phyloP scores from a whole-genome alignment of 2,888 invertebrate genomes.

The Pyrrhosoma nymphula region DNA sequence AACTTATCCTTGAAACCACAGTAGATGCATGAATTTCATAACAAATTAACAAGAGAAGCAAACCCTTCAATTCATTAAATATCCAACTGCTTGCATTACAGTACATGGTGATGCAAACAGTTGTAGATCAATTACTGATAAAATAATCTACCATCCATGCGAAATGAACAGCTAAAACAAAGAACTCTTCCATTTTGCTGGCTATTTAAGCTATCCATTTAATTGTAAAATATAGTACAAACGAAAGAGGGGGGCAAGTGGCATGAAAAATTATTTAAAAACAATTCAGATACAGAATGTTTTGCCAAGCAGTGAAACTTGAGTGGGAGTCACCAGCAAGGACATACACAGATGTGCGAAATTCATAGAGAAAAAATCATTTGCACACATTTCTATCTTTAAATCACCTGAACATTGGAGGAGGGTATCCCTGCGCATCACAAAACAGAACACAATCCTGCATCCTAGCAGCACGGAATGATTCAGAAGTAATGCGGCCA shows the following conservation, averaged over 20 bases:
- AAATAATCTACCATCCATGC: too few relatives aligned
- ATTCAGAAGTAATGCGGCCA: constrained; percentile 37
- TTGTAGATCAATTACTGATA: neutral
- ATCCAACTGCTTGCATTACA: neutral
- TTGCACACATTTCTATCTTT: neutral
- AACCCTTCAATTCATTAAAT: neutral
- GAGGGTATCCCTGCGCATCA: constrained; percentile 81
- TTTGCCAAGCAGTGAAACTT: too few relatives aligned
- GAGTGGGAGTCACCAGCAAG: too few relatives aligned
- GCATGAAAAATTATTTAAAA: too few relatives aligned
- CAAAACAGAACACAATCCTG: constrained; percentile 77
- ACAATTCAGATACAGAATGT: too few relatives aligned
- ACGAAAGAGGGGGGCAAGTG: too few relatives aligned
- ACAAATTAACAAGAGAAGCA: neutral
- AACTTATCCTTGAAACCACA: neutral
- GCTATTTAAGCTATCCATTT: too few relatives aligned
- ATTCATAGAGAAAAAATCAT: neutral
- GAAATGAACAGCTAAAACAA: too few relatives aligned
- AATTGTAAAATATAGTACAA: too few relatives aligned
- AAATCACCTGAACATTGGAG: constrained; percentile 81
- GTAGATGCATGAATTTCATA: neutral
- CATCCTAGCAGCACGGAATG: constrained; percentile 70
- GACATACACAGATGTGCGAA: neutral
- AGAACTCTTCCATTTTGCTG: too few relatives aligned
- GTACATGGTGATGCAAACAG: too few relatives aligned